A percentile compares a stretch with the other conserved stretches of the same genome.
Evolutionary conservation across 2,113 vertebrate genomes (phyloP).

Genomic region (Glaucidium brasilianum): DNA sequence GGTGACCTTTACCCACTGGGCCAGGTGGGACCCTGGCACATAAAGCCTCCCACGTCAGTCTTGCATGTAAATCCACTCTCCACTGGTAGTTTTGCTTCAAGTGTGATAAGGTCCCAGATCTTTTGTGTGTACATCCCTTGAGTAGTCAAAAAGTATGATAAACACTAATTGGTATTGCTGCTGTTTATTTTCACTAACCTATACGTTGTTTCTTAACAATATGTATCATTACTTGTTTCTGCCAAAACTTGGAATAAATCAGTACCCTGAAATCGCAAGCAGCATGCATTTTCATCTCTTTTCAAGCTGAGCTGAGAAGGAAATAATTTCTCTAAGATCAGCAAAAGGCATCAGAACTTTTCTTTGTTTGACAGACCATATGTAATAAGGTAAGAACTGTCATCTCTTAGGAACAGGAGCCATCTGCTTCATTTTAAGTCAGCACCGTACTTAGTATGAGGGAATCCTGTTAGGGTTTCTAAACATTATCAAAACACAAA

Average conservation of each 20-base stretch:
- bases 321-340: neutral
- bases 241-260: neutral
- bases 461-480: neutral
- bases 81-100: neutral
- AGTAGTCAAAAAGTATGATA: neutral
- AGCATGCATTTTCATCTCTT: neutral
- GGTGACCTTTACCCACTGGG: neutral
- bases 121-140: neutral
- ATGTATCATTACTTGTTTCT: fast-evolving
- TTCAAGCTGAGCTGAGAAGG: neutral
- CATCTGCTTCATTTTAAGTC: neutral
- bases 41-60: neutral
- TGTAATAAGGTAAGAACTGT: neutral
- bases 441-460: neutral
- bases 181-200: neutral
- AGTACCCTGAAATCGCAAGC: neutral
- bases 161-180: neutral
- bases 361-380: neutral
- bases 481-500: neutral
- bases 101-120: neutral
- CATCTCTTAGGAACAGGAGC: neutral
- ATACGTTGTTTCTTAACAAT: neutral
- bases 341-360: neutral
- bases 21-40: neutral
- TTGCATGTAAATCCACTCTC: neutral